Base-by-base conservation (phyloP, 1,140 invertebrate genomes). In the Polyergus mexicanus region DNA sequence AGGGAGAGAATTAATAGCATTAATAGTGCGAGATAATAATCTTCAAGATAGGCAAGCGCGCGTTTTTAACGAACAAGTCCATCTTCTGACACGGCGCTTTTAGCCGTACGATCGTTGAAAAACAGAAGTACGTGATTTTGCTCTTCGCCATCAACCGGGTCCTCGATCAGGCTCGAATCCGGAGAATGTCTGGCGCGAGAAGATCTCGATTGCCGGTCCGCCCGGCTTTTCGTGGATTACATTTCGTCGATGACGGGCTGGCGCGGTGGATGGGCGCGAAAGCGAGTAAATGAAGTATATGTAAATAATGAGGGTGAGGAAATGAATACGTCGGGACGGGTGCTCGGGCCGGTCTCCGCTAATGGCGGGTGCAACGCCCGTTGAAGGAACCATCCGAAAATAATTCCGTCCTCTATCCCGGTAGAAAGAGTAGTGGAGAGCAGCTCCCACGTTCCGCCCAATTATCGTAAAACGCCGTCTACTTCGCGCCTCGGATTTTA, bases 291-390 rank as follows among this genome's bases (percentile, higher is more conserved):
- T 93, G 92, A 93, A 93, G 93, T 93, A 93, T 94, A 93, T 94
- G 93, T 93, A 93, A 94, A 94, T 94, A 94, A 94, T 94, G 93
- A 93, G 92, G 92, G 90, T 91, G 89, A 89, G 90, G 38, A 83
- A 93, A 93, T 94, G 93, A 94, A 94, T 92, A 91, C 87, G 88
- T 71, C 84, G 68, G 84, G 68, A 83, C 72, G 76, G 75, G 84
- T 83, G 86, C 51, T 75, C 88, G 84, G 89, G 44, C 44, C 44
- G 44, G 11, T 84, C 86, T 86, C 74, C 89, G 85, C 86, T 94
- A 94, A 94, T 94, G 93, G 92, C 88, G 88, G 92, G 93, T 93
- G 93, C 94, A 94, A 94, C 85, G 93, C 86, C 91, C 94, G 92
- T 87, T 94, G 90, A 90, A 94, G 94, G 87, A 92, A 90, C 89